phyloP scores from a whole-genome alignment of 2,797 vertebrate genomes.

The Channallabes apus region DNA sequence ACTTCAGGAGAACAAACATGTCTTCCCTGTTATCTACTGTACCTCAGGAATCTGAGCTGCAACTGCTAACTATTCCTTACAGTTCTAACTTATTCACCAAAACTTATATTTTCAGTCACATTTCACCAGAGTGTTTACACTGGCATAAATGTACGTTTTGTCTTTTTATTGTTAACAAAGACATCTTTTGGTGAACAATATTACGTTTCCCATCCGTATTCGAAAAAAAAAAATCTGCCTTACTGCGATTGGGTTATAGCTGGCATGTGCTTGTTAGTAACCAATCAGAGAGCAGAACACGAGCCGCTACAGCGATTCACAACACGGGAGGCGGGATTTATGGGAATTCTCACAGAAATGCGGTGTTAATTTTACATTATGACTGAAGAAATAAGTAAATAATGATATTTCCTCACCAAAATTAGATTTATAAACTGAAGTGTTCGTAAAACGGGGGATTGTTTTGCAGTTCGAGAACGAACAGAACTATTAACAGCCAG shows the following conservation, averaged over 20 bases:
- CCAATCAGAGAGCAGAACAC: background rate
- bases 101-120: background rate
- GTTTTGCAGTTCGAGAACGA: background rate
- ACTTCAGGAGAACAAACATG: background rate
- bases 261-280: background rate
- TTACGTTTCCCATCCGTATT: slow-evolving; percentile 31
- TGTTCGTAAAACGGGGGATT: background rate
- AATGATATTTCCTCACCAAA: background rate
- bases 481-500: background rate
- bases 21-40: no score
- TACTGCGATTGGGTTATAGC: background rate
- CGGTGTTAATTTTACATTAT: background rate
- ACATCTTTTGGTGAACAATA: no score
- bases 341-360: background rate
- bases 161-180: background rate
- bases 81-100: background rate
- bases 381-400: background rate
- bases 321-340: background rate
- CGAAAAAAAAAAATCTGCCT: background rate
- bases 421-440: background rate
- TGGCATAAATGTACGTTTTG: no score
- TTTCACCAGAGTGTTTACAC: background rate
- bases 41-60: background rate
- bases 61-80: background rate
- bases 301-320: background rate